A percentile compares a stretch with the other conserved stretches of the same genome.
phyloP scores from a whole-genome alignment of 2,888 invertebrate genomes.

The Drosophila austrosaltans region DNA sequence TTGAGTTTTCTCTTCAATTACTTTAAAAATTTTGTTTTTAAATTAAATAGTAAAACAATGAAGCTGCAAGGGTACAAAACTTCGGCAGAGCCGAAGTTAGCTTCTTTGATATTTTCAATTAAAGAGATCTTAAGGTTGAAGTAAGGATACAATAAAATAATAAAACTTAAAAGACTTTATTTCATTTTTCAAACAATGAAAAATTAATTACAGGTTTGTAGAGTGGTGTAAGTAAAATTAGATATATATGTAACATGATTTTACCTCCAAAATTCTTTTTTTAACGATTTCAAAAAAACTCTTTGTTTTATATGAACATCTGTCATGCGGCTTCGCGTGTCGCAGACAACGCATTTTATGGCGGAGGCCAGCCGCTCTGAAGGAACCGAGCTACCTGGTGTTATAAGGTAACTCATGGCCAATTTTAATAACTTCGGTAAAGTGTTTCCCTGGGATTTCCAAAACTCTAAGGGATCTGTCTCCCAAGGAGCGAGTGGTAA shows the following conservation, averaged over 20 bases:
- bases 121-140: conserved; percentile 15
- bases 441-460: conserved; percentile 15
- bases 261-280: conserved; percentile 4
- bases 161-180: conserved; percentile 3
- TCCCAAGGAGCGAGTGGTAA: conserved; percentile 14
- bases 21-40: too few relatives aligned
- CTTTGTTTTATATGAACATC: conserved; percentile 10
- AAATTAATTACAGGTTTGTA: not conserved
- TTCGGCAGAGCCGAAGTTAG: too few relatives aligned
- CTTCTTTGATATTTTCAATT: too few relatives aligned
- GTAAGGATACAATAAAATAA: conserved; percentile 8
- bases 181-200: not conserved
- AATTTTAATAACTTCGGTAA: conserved; percentile 10
- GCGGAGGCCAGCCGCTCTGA: conserved; percentile 30
- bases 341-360: conserved; percentile 15
- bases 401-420: conserved; percentile 19
- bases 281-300: conserved; percentile 16
- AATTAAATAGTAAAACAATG: too few relatives aligned
- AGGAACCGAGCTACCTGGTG: conserved; percentile 30
- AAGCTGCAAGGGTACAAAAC: too few relatives aligned
- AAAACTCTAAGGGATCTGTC: conserved; percentile 18
- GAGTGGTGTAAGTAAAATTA: conserved; percentile 1
- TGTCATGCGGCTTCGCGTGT: conserved; percentile 18
- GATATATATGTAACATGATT: conserved; percentile 5
- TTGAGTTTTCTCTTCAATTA: too few relatives aligned